Evolutionary conservation across 2,888 invertebrate species (phyloP).

Genomic region (Tinea pellionella): DNA sequence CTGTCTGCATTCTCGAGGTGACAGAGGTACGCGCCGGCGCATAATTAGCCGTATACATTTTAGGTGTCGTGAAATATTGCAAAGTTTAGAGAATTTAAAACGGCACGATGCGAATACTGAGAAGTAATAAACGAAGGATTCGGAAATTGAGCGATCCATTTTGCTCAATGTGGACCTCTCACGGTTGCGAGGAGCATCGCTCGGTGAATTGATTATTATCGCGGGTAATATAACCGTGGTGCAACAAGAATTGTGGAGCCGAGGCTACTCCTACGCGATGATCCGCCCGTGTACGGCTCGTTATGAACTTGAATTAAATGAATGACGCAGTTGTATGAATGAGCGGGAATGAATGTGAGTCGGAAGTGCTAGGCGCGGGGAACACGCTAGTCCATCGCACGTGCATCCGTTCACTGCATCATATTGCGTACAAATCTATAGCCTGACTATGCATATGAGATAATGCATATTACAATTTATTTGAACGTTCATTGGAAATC

Average conservation of each 20-base stretch:
- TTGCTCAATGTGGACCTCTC: slow-evolving; percentile 36
- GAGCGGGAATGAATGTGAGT: slow-evolving; percentile 62
- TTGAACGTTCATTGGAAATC: background rate
- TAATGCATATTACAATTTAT: background rate
- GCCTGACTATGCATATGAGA: background rate
- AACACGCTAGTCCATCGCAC: slow-evolving; percentile 19
- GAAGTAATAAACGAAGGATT: slow-evolving; percentile 43
- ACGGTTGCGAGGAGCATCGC: background rate
- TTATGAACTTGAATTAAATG: slow-evolving; percentile 63
- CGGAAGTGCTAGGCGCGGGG: slow-evolving; percentile 42
- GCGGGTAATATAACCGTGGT: background rate
- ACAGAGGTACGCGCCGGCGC: slow-evolving; percentile 36
- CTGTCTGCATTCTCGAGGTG: slow-evolving; percentile 27
- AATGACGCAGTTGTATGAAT: slow-evolving; percentile 62
- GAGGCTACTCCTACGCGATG: background rate
- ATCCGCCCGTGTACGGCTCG: background rate
- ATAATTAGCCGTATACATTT: slow-evolving; percentile 54
- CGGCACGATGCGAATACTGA: slow-evolving; percentile 38
- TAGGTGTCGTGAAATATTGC: slow-evolving; percentile 56
- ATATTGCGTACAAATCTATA: background rate
- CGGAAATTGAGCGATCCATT: slow-evolving; percentile 36
- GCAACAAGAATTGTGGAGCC: background rate
- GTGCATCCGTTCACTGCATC: slow-evolving; percentile 32
- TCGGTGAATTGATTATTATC: slow-evolving; percentile 1
- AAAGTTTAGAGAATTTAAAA: slow-evolving; percentile 44